These are phyloP conservation scores for Scaptomyza parva DNA, from an alignment of 2,888 invertebrate species.

Conservation along the genomic window DNA sequence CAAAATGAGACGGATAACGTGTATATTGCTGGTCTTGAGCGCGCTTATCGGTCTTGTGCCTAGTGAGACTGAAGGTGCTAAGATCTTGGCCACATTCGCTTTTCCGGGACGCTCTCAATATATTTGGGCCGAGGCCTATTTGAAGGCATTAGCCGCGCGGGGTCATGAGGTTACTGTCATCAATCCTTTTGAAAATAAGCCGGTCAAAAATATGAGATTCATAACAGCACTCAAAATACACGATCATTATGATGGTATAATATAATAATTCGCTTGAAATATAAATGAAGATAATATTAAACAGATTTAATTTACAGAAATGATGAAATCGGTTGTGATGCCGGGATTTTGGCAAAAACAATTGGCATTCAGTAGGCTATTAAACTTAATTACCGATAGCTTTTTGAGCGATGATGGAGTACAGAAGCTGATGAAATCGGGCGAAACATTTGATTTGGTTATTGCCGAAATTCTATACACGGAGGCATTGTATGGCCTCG, in stretches of 20 bases:
- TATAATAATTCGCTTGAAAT: not conserved
- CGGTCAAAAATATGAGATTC: constrained; percentile 56
- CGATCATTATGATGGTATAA: constrained; percentile 36
- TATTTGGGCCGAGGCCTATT: constrained; percentile 49
- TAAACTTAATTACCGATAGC: not conserved
- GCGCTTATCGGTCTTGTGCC: constrained; percentile 19
- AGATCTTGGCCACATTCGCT: constrained; percentile 62
- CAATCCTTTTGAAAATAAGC: constrained; percentile 55
- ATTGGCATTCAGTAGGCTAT: not conserved
- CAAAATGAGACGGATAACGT: constrained; percentile 40
- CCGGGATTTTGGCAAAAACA: constrained; percentile 25
- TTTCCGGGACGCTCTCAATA: constrained; percentile 58
- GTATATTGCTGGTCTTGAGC: constrained; percentile 20
- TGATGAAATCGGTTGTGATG: constrained; percentile 1
- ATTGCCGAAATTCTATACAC: constrained; percentile 79
- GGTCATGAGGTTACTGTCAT: constrained; percentile 84
- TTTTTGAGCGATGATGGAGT: constrained; percentile 51
- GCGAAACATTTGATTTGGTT: constrained; percentile 82
- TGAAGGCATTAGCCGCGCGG: constrained; percentile 62
- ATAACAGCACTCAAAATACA: constrained; percentile 46
- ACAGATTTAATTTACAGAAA: constrained; percentile 16
- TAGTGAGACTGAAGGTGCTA: constrained; percentile 45
- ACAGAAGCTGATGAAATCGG: constrained; percentile 65
- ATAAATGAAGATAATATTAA: too few relatives aligned
- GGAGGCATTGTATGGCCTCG: constrained; percentile 80